These are phyloP conservation scores for Oncopeltus fasciatus DNA, from an alignment of 1,140 invertebrate genomes.

Conservation along the genomic window DNA sequence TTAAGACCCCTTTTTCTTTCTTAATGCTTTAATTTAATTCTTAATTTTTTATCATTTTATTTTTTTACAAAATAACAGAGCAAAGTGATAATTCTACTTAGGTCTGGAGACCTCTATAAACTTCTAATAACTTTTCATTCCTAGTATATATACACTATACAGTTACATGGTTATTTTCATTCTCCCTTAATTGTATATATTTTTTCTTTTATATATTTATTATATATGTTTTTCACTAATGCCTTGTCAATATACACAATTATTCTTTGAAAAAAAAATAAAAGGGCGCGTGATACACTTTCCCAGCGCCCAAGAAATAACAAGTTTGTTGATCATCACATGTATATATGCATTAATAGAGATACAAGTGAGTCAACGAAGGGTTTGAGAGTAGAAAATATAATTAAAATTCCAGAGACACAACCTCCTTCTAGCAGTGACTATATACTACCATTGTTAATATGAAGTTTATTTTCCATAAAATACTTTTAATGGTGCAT, in stretches of 20 bases:
- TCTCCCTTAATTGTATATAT: background rate
- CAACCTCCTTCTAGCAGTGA: no score
- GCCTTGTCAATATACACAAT: conserved; percentile 5
- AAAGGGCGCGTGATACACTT: background rate
- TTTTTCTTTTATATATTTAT: background rate
- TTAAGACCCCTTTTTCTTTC: no score
- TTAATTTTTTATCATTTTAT: no score
- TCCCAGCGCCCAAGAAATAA: background rate
- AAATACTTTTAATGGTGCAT: no score
- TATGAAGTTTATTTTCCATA: no score
- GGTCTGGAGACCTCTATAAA: background rate
- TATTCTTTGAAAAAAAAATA: background rate
- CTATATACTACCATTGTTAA: no score
- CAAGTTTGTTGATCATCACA: background rate
- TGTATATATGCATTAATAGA: no score
- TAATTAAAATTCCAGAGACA: no score
- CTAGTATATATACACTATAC: conserved; percentile 1
- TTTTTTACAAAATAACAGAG: conserved; percentile 4
- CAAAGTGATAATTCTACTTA: background rate
- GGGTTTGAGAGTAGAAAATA: no score
- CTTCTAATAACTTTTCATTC: background rate
- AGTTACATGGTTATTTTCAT: background rate
- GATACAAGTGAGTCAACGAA: no score
- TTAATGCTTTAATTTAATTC: no score
- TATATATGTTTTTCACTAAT: background rate